Evolutionary conservation across 2,113 vertebrate genomes (phyloP), one percentile per base, ranked within the genome.

Genomic region (Sylvia atricapilla): DNA sequence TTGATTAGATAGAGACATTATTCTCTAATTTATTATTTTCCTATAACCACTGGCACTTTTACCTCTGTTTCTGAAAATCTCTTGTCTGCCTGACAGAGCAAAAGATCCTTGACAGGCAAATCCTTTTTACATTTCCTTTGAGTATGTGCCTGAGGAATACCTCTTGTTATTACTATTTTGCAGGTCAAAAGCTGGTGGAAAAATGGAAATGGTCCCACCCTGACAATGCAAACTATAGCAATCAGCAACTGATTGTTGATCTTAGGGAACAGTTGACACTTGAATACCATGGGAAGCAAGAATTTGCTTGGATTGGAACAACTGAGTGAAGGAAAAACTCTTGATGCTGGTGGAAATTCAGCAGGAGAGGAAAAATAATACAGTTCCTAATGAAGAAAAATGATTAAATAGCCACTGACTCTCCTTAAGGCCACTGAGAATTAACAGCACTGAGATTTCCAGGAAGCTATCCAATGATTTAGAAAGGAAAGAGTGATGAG

Each of bases 31-130:
- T 70, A 41, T 23, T 62, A 11, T 85, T 90, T 90, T 67, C 24
- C 15, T 79, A 31, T 13, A 63, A 2, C 6, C 16, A 46, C 6
- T 0, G 0, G 3, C 14, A 4, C 2, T 87, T 90, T 73, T 49
- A 76, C 9, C 5, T 69, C 41, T 76, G 24, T 17, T 92, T 87
- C 75, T 66, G 15, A 64, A 37, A 62, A 13, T 19, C 22, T 86
- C 2, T 44, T 83, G 7, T 22, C 21, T 64, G 6, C 11, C 31
- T 55, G 7, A 69, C 28, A 53, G 23, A 55, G 33, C 2, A 63
- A 70, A 79, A 73, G 9, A 20, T 46, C 10, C 22, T 62, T 46
- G 11, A 14, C 7, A 89, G 25, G 2, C 1, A 85, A 84, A 63
- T 47, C 3, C 23, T 33, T 44, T 41, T 24, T 37, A 2, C 31